Evolutionary conservation across 2,113 vertebrate species (phyloP), one percentile per base, ranked within the genome.

Genomic region (Barbus barbus): DNA sequence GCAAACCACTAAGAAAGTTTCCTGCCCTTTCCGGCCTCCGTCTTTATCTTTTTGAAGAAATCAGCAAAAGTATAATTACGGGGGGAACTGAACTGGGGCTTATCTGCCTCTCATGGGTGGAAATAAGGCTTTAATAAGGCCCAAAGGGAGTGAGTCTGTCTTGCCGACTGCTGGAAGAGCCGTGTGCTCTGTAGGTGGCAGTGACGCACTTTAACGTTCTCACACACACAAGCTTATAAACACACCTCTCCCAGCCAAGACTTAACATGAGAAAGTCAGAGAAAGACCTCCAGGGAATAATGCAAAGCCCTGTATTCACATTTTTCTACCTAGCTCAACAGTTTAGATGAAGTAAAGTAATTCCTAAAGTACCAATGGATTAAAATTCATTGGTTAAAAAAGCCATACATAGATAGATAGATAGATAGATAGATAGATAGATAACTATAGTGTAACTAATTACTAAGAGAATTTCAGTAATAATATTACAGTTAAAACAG

Each of bases 91-190:
- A 83, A 85, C 36, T 46, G 41, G 22, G 75, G 74, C 33, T 76
- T n/a, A 75, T 83, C 75, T 69, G 65, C 71, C 67, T 83, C 81
- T 76, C 63, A 60, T 82, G 81, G 80, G 78, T 51, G 60, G 69
- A 89, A 89, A 85, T 87, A 87, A 86, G 75, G 58, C 61, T 85
- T 85, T 89, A 87, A 89, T 86, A 84, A 85, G 84, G 83, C 81
- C 88, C 84, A 13, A 79, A 75, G 88, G 88, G 88, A 89, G 36
- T 9, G 46, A 65, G 74, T 24, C 36, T 14, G 16, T 36, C 79
- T 60, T 48, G 36, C 41, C 31, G 46, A 33, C 41, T 51, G 38
- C 33, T 26, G 33, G 33, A 61, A 69, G 33, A 22, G 38, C 22
- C 2, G 12, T 48, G 53, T 60, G n/a, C 58, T 69, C 86, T 86